Percentiles rank a stretch among this genome's conserved stretches.
Conservation (phyloP, 2,888 invertebrate genomes). For the Trachelus iudaicus region DNA sequence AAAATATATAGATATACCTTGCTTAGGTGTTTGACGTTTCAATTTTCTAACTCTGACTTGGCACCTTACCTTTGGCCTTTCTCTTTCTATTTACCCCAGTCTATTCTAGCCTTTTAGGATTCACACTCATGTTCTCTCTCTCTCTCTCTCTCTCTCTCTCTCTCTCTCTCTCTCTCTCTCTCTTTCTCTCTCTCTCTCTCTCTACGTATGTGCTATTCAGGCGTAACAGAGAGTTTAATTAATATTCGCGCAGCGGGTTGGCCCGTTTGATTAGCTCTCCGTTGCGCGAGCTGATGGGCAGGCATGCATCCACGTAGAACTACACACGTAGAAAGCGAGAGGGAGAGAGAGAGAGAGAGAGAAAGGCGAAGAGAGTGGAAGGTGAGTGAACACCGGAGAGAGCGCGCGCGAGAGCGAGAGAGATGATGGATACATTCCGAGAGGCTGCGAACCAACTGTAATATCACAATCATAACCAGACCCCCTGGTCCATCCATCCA, state of each 20-base stretch:
- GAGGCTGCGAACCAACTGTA: slow-evolving; percentile 56
- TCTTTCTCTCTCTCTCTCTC: slow-evolving; percentile 10
- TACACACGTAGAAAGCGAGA: slow-evolving; percentile 26
- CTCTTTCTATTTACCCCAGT: background rate
- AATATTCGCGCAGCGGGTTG: slow-evolving; percentile 59
- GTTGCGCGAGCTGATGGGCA: slow-evolving; percentile 56
- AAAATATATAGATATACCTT: background rate
- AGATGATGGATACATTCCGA: slow-evolving; percentile 50
- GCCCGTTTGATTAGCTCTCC: slow-evolving; percentile 63
- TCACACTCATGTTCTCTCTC: background rate
- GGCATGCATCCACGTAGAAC: slow-evolving; percentile 49
- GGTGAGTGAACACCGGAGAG: slow-evolving; percentile 12
- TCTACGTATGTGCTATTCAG: slow-evolving; percentile 36
- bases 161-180: slow-evolving; percentile 15
- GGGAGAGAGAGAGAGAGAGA: slow-evolving; percentile 17
- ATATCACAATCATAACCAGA: slow-evolving; percentile 65
- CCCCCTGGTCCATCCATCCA: slow-evolving; percentile 32
- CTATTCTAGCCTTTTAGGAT: background rate
- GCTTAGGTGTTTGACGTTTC: background rate
- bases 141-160: slow-evolving; percentile 18
- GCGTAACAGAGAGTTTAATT: slow-evolving; percentile 60
- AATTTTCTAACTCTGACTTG: slow-evolving; percentile 16
- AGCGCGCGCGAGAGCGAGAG: slow-evolving; percentile 17
- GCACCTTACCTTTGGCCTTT: background rate
- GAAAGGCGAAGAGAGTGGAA: slow-evolving; percentile 23